A percentile compares a stretch with the other conserved stretches of the same genome.
phyloP scores from a whole-genome alignment of 1,140 invertebrate genomes.

The Semibalanus balanoides region DNA sequence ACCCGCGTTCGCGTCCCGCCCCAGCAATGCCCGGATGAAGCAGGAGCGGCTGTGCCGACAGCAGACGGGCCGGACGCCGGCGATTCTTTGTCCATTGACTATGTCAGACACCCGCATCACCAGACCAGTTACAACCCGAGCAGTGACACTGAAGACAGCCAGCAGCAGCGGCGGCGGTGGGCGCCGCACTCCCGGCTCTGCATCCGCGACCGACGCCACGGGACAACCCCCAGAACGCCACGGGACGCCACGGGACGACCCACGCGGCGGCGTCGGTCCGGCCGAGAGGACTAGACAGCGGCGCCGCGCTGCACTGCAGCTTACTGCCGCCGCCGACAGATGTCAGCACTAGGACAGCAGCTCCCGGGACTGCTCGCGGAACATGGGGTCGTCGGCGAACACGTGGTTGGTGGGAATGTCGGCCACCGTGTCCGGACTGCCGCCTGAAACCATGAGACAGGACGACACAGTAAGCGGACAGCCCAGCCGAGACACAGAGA shows the following conservation, averaged over 20 bases:
- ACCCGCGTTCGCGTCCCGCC: no score
- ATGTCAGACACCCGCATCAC: background rate
- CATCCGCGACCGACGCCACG: background rate
- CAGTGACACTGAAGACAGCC: background rate
- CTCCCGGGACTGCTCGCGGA: background rate
- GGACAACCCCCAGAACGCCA: background rate
- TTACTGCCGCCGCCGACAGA: background rate
- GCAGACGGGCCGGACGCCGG: background rate
- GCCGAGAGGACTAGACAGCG: no score
- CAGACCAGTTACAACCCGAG: background rate
- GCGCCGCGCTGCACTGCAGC: background rate
- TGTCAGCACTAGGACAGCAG: background rate
- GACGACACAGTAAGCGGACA: background rate
- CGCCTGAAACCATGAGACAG: background rate
- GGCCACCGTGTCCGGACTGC: background rate
- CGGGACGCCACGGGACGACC: background rate
- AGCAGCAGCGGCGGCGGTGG: no score
- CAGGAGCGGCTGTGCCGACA: background rate
- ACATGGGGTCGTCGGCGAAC: background rate
- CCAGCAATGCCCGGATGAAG: background rate
- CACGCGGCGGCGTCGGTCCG: background rate
- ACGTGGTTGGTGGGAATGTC: background rate
- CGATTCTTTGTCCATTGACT: background rate
- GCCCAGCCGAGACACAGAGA: background rate
- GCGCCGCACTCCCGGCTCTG: no score